A percentile compares a stretch with the other conserved stretches of the same genome.
These are phyloP conservation scores for Siniperca scherzeri DNA, from an alignment of 2,797 vertebrate genomes.

Conservation along the genomic window DNA sequence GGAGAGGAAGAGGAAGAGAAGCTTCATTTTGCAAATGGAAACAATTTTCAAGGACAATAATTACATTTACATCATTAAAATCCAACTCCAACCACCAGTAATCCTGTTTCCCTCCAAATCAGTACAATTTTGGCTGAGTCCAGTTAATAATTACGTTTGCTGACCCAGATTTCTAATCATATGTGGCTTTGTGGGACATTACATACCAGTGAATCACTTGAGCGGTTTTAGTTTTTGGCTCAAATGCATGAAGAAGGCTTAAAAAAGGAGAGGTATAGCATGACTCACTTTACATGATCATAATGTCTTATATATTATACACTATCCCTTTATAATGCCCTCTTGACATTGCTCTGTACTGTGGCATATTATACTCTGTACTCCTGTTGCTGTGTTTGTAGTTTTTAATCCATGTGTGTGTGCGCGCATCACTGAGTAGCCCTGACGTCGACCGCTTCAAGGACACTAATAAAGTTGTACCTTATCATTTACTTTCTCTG, in stretches of 20 bases:
- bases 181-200: constrained; percentile 49
- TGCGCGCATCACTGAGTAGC: constrained; percentile 14
- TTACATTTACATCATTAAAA: constrained; percentile 69
- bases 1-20: not conserved
- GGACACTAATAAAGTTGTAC: constrained; percentile 77
- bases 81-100: constrained; percentile 68
- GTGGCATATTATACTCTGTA: not conserved
- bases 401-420: constrained; percentile 39
- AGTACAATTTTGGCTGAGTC: constrained; percentile 54
- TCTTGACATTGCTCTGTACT: constrained; percentile 15
- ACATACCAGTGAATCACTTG: constrained; percentile 44
- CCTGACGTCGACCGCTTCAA: constrained; percentile 53
- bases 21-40: constrained; percentile 40
- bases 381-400: constrained; percentile 26
- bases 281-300: not conserved
- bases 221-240: constrained; percentile 30
- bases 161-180: constrained; percentile 54
- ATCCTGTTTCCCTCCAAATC: constrained; percentile 58
- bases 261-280: not conserved
- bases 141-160: constrained; percentile 57
- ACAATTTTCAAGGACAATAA: constrained; percentile 69
- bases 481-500: constrained; percentile 71
- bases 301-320: not conserved
- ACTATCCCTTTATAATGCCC: not conserved
- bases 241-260: not conserved